phyloP scores from a whole-genome alignment of 2,797 vertebrate genomes.

The Halcyon chelicuti region DNA sequence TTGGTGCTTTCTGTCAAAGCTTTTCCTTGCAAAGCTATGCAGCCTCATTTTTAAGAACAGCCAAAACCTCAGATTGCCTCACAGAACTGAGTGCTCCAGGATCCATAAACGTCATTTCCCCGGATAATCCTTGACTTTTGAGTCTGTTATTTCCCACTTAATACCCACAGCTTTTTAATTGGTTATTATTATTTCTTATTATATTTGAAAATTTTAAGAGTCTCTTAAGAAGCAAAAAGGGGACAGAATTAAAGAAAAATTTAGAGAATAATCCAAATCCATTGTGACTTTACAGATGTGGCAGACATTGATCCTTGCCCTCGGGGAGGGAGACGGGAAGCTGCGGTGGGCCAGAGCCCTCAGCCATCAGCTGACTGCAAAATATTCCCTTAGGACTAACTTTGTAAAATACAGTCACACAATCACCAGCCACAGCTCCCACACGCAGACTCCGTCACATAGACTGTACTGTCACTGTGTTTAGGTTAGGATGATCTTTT shows the following conservation, averaged over 20 bases:
- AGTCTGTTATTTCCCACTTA: conserved; percentile 56
- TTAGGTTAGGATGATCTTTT: not conserved
- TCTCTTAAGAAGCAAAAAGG: conserved; percentile 21
- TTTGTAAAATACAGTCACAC: not conserved
- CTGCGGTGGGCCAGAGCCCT: conserved; percentile 41
- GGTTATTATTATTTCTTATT: conserved; percentile 60
- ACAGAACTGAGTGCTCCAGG: not conserved
- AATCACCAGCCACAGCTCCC: not conserved
- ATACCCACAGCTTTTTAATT: conserved; percentile 51
- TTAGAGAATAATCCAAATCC: conserved; percentile 15
- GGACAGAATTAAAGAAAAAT: conserved; percentile 31
- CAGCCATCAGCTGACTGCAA: conserved; percentile 8
- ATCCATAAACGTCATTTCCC: conserved; percentile 45
- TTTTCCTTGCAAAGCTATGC: not conserved
- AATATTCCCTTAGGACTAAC: conserved; percentile 16
- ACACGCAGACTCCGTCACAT: not conserved
- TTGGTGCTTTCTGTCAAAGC: not conserved
- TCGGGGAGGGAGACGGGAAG: conserved; percentile 17
- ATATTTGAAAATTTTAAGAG: conserved; percentile 51
- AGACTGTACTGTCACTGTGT: not conserved
- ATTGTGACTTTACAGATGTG: not conserved
- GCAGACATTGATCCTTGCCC: not conserved
- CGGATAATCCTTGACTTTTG: conserved; percentile 48
- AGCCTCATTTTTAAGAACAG: not conserved
- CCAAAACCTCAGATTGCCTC: conserved; percentile 55